Evolutionary conservation across 2,113 vertebrate species (phyloP), one percentile per base, ranked within the genome.

Genomic region (Tetrax tetrax): DNA sequence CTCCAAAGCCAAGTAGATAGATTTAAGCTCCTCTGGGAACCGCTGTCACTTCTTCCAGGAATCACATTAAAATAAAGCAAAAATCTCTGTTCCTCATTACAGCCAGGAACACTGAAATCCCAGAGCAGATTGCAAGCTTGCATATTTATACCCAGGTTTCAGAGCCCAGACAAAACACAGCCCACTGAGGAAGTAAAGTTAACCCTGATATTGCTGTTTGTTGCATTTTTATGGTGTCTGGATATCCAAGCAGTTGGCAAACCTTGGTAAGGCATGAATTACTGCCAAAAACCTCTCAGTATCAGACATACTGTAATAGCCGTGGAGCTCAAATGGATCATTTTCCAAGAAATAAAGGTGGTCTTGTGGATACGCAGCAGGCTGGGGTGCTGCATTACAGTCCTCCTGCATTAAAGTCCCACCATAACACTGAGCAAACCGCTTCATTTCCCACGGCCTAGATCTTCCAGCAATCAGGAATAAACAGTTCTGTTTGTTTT

Each of bases 101-200:
- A 71, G 81, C 43, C 86, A 81, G 91, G 89, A 95, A 93, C 89
- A 83, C 74, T 48, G 57, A 96, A 96, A 97, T 82, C 87, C 69
- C 83, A 61, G 37, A 80, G 70, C 93, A 95, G 89, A 84, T 17
- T 95, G 93, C 83, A 95, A 95, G 57, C 80, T 89, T 91, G 81
- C 81, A 91, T 69, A 93, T 96, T 89, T 97, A 96, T 82, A 94
- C 79, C 87, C n/a, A 64, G 61, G 48, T 75, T 97, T 91, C 89
- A 91, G 83, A 91, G 77, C 65, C 91, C 90, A 97, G 96, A 96
- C 94, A 95, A 92, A 97, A 95, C 87, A 95, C 80, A 95, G 87
- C 11, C 69, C 65, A 33, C 61, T 61, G 77, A 90, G 76, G 81
- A 94, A 93, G 56, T 14, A 16, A 61, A 74, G 61, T 91, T 95